Evolutionary conservation across 2,113 vertebrate genomes (phyloP).

Genomic region (Baryphthengus martii): DNA sequence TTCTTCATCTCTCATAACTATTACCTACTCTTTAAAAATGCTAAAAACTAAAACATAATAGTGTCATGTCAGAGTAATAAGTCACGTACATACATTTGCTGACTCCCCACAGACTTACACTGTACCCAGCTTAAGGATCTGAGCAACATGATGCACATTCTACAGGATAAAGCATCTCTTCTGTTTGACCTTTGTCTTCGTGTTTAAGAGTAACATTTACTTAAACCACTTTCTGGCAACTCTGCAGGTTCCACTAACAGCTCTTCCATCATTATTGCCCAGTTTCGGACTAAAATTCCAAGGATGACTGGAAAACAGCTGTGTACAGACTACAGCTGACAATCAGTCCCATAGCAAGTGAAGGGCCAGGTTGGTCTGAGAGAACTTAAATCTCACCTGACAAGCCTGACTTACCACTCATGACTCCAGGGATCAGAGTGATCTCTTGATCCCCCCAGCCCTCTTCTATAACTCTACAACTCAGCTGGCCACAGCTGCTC

Average conservation of each 20-base stretch:
- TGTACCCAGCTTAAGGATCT: constrained; percentile 56
- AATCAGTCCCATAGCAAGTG: neutral
- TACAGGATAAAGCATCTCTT: constrained; percentile 42
- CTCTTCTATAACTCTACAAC: neutral
- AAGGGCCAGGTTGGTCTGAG: neutral
- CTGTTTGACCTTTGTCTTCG: constrained; percentile 76
- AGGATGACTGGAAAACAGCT: neutral
- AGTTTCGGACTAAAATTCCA: neutral
- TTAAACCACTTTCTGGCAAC: constrained; percentile 64
- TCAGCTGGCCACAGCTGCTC: neutral
- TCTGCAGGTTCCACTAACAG: constrained; percentile 26
- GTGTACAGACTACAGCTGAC: neutral
- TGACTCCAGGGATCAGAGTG: too few species aligned
- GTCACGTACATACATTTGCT: constrained; percentile 83
- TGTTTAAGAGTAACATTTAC: constrained; percentile 68
- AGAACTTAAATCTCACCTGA: neutral
- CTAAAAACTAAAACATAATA: constrained; percentile 92
- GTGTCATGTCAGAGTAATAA: constrained; percentile 89
- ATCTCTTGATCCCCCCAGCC: fast-evolving
- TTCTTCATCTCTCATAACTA: constrained; percentile 94
- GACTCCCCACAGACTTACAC: constrained; percentile 77
- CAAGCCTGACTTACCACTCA: neutral
- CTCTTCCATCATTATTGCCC: neutral
- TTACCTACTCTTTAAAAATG: constrained; percentile 98
- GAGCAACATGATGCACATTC: constrained; percentile 60